These are phyloP conservation scores for Atethmia centrago DNA, from an alignment of 2,888 invertebrate species.

Conservation along the genomic window DNA sequence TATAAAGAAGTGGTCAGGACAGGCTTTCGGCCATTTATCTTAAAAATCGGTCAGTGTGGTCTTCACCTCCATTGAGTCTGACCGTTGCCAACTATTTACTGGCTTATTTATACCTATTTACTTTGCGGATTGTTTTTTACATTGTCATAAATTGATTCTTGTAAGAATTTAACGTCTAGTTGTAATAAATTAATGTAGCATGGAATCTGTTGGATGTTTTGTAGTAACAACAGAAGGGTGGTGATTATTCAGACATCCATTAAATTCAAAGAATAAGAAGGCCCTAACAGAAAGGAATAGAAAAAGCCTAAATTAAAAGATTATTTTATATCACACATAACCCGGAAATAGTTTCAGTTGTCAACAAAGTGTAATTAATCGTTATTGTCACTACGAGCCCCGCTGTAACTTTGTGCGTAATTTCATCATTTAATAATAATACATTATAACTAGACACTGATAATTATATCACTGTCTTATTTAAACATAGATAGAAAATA, in stretches of 20 bases:
- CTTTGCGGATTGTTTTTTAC: conserved; percentile 31
- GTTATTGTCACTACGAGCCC: background rate
- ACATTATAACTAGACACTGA: conserved; percentile 3
- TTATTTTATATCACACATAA: background rate
- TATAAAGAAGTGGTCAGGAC: conserved; percentile 7
- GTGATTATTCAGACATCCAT: no score
- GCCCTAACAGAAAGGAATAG: background rate
- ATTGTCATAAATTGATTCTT: conserved; percentile 4
- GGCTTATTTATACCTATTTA: conserved; percentile 20
- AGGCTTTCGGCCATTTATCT: conserved; percentile 36
- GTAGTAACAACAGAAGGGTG: no score
- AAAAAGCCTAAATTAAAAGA: background rate
- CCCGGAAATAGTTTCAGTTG: conserved; percentile 33
- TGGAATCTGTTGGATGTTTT: background rate
- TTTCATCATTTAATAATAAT: conserved; percentile 46
- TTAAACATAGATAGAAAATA: conserved; percentile 16
- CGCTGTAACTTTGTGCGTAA: conserved; percentile 35
- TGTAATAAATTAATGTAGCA: background rate
- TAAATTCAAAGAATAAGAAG: background rate
- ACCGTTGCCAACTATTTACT: conserved; percentile 46
- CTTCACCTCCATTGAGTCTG: conserved; percentile 28
- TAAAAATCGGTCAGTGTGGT: conserved; percentile 46
- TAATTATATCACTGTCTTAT: conserved; percentile 1
- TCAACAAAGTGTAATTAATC: conserved; percentile 39
- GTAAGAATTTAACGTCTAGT: background rate